These are phyloP conservation scores for Perccottus glenii DNA, from an alignment of 2,113 vertebrate species.

Conservation along the genomic window DNA sequence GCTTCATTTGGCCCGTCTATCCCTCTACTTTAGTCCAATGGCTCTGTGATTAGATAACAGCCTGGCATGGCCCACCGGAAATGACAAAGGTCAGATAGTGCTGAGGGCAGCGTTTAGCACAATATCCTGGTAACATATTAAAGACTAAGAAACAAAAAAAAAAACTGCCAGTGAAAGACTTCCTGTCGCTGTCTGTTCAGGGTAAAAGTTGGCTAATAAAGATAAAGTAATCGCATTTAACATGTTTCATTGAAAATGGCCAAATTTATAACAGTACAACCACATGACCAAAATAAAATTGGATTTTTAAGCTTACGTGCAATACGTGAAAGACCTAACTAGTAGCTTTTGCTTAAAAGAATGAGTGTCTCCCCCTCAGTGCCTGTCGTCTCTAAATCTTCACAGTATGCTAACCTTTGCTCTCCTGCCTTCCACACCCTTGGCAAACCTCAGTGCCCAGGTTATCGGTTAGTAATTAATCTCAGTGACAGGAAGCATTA, in stretches of 20 bases:
- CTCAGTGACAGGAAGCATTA: constrained; percentile 52
- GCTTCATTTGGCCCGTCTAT: constrained; percentile 5
- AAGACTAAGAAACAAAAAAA: constrained; percentile 23
- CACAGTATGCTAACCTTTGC: constrained; percentile 57
- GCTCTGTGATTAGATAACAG: constrained; percentile 75
- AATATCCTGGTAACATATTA: constrained; percentile 75
- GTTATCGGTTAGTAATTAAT: constrained; percentile 66
- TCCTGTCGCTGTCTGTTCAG: constrained; percentile 26
- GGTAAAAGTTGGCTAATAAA: constrained; percentile 16
- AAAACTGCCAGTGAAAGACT: constrained; percentile 24
- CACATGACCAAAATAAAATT: not conserved
- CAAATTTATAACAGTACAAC: constrained; percentile 9
- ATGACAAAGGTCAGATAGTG: constrained; percentile 77
- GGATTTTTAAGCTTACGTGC: not conserved
- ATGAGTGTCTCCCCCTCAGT: not conserved
- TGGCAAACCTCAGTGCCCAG: constrained; percentile 53
- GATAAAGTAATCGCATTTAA: too few species aligned
- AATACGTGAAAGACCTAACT: constrained; percentile 12
- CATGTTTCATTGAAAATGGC: not conserved
- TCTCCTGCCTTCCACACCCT: constrained; percentile 64
- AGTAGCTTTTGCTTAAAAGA: constrained; percentile 8
- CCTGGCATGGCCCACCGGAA: constrained; percentile 62
- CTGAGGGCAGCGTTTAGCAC: constrained; percentile 67
- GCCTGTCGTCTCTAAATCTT: constrained; percentile 31
- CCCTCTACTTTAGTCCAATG: constrained; percentile 50